Evolutionary conservation across 2,797 vertebrate genomes (phyloP), one percentile per base, ranked within the genome.

Genomic region (Linurgus olivaceus): DNA sequence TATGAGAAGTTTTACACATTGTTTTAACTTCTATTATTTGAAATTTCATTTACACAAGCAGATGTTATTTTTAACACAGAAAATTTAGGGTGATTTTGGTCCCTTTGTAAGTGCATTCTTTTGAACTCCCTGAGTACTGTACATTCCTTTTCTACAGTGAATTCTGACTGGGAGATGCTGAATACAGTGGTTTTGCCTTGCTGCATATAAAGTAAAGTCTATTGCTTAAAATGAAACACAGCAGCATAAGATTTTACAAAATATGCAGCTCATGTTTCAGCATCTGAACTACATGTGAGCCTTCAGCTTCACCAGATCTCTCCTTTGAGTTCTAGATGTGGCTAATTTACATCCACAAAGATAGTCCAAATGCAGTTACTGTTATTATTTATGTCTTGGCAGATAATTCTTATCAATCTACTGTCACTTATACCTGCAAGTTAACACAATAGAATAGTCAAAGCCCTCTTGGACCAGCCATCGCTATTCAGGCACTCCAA

Each of bases 81-180:
- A 95, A 83, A 93, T 70, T 42, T 57, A 38, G 75, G 51, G 83
- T 90, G 81, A 85, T 90, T 94, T 96, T 93, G 95, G 91, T 96
- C 91, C 92, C 90, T 95, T 75, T 78, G 2, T 88, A 87, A 97
- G 94, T 93, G 94, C 93, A 95, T 93, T 93, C 86, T 87, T 92
- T 89, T 85, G 20, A 94, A 87, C 82, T 97, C 94, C 93, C 93
- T 96, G 95, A 96, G 96, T 94, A 96, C 67, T 54, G 68, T 91
- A 95, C 89, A 91, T 92, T 96, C 88, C 74, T 91, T 82, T 90
- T 93, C 81, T 95, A 95, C 71, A 95, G 93, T 94, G 84, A 92
- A 82, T 95, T 93, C 82, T 82, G 84, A 91, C 44, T 93, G 42
- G 65, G 86, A 88, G 81, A 95, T 93, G 59, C 88, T 84, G 45